Base-by-base conservation (phyloP, 2,797 vertebrate genomes). In the Leptatherina wallacei region DNA sequence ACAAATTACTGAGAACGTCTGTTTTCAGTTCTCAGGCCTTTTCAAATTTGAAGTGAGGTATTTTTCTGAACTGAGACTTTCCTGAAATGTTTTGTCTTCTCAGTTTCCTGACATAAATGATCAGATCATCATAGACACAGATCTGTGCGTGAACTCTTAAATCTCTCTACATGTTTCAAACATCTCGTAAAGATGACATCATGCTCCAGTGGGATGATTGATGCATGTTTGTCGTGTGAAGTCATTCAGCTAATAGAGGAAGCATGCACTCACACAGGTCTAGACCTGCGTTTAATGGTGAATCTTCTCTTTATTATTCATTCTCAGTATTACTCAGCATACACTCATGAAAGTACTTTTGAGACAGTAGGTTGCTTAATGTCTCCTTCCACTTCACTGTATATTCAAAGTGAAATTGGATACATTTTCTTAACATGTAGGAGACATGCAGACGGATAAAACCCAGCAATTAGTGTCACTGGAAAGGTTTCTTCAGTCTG, bases 131-230 rank as follows among this genome's bases (percentile, higher is more conserved):
- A 6, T 18, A 18, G 35, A 38, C 35, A 62, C 51, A 32, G 42
- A 4, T 58, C 20, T 59, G 6, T 33, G 60, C 22, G 54, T 33
- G 8, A 30, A 4, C 16, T 20, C 5, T 33, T 51, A 20, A 77
- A 61, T 81, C 61, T 32, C 24, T 36, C 27, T 20, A 2, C 71
- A 22, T 66, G 78, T 67, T 27, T 33, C 35, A 40, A 61, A 61
- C 4, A 1, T 55, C 68, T 73, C n/a, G 2, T 59, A 61, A 59
- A 61, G 35, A 55, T 72, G 81, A 87, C 72, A n/a, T 80, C 66
- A 69, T 56, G 20, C 57, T 51, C 6, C 42, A 2, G 64, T 30
- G 38, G 52, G 29, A 29, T 76, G 84, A 85, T 54, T 82, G 83
- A 80, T 78, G 64, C 1, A 0, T 55, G 63, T 66, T 52, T 77